A percentile compares a stretch with the other conserved stretches of the same genome.
Evolutionary conservation across 2,113 vertebrate species (phyloP).

Genomic region (Oreocharis arfaki): DNA sequence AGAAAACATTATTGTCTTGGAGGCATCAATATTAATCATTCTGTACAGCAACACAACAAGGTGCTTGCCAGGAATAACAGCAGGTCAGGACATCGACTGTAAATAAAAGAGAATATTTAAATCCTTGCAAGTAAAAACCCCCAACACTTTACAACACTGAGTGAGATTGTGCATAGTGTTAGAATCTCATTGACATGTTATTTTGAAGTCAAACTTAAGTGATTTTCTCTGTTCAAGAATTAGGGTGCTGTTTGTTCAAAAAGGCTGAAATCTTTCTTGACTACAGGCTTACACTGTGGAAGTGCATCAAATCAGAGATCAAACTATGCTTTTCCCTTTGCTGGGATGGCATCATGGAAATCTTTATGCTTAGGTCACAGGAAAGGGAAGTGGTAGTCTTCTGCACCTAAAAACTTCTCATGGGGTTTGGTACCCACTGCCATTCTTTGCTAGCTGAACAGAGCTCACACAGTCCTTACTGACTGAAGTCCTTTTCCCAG

Average conservation of each 20-base stretch:
- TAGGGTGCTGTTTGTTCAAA: not conserved
- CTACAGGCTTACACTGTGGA: not conserved
- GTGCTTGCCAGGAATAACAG: not conserved
- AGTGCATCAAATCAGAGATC: not conserved
- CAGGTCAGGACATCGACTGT: not conserved
- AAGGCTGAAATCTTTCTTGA: not conserved
- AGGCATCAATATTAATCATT: not conserved
- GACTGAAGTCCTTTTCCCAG: not conserved
- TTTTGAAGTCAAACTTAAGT: not conserved
- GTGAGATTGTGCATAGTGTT: not conserved
- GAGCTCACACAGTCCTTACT: not conserved
- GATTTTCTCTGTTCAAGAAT: not conserved
- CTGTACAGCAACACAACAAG: not conserved
- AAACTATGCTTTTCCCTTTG: not conserved
- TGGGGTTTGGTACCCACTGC: not conserved
- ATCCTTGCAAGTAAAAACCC: not conserved
- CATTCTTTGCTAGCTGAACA: not conserved
- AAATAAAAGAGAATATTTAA: not conserved
- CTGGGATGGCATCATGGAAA: not conserved
- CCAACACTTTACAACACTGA: not conserved
- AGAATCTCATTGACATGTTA: not conserved
- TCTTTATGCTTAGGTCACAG: not conserved
- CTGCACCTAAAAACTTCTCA: not conserved
- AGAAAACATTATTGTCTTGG: not conserved
- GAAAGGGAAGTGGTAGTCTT: not conserved